Evolutionary conservation across 2,797 vertebrate genomes (phyloP).

Genomic region (Scarus forsteni): DNA sequence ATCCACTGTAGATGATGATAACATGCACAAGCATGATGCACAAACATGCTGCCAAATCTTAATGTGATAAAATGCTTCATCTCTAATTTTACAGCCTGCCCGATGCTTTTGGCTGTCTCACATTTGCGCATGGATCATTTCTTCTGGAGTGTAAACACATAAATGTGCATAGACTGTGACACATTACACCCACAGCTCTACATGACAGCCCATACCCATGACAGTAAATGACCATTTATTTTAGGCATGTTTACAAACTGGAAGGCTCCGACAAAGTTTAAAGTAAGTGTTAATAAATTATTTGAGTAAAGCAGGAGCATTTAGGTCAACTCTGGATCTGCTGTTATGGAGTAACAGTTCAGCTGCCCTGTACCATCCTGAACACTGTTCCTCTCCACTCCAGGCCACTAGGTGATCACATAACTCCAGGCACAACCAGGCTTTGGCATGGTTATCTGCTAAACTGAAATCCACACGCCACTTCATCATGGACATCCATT

Average conservation of each 20-base stretch:
- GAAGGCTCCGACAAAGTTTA: neutral
- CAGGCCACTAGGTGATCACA: too few species aligned
- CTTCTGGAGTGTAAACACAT: conserved; percentile 5
- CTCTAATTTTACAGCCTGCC: conserved; percentile 24
- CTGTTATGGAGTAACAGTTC: too few species aligned
- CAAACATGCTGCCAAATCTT: conserved; percentile 15
- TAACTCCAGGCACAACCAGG: too few species aligned
- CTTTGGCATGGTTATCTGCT: too few species aligned
- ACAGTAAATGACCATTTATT: conserved; percentile 5
- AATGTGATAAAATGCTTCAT: conserved; percentile 21
- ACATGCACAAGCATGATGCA: conserved; percentile 5
- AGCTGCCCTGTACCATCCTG: too few species aligned
- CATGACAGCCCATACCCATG: neutral
- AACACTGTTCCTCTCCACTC: too few species aligned
- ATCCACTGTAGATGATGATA: neutral
- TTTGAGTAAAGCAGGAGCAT: conserved; percentile 4
- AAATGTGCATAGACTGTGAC: conserved; percentile 8
- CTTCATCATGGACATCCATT: too few species aligned
- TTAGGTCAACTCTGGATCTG: too few species aligned
- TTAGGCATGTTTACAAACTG: conserved; percentile 1
- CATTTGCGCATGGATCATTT: conserved; percentile 37
- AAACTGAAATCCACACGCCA: too few species aligned
- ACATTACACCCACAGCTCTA: neutral
- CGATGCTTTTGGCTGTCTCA: conserved; percentile 18
- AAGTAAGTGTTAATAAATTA: conserved; percentile 13